These are phyloP conservation scores for Myathropa florea DNA, from an alignment of 2,888 invertebrate species.

Conservation along the genomic window DNA sequence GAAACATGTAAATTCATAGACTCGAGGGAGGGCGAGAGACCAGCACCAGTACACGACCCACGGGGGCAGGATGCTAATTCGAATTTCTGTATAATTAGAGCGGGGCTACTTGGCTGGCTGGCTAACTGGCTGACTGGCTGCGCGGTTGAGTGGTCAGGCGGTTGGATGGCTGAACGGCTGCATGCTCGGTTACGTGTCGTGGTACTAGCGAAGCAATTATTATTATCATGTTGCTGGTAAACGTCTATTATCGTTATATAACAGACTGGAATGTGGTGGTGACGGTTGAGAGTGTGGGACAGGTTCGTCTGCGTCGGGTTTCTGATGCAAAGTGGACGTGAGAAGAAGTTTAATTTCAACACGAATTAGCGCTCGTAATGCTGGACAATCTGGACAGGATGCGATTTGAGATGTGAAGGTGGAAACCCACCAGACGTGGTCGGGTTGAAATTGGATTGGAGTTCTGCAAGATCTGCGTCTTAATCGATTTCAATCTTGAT, in stretches of 20 bases:
- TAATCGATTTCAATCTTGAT: not conserved
- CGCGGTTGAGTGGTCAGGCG: slow-evolving; percentile 28
- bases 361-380: not conserved
- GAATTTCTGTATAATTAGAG: slow-evolving; percentile 58
- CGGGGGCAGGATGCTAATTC: slow-evolving; percentile 65
- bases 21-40: not conserved
- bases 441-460: not conserved
- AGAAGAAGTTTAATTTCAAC: slow-evolving; percentile 56
- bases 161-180: not conserved
- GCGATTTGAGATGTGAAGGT: slow-evolving; percentile 22
- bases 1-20: slow-evolving; percentile 54
- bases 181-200: not conserved
- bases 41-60: slow-evolving; percentile 37
- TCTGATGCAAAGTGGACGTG: slow-evolving; percentile 59
- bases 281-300: slow-evolving; percentile 39
- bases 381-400: slow-evolving; percentile 3
- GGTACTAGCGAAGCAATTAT: slow-evolving; percentile 60
- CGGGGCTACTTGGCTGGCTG: slow-evolving; percentile 24
- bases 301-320: slow-evolving; percentile 48
- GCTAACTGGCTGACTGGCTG: not conserved
- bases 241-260: slow-evolving; percentile 66
- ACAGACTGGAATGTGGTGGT: slow-evolving; percentile 54
- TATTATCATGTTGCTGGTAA: slow-evolving; percentile 64
- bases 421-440: not conserved
- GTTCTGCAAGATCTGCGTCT: not conserved